Conservation (phyloP, 2,888 invertebrate species). For the Perdita meconis region DNA sequence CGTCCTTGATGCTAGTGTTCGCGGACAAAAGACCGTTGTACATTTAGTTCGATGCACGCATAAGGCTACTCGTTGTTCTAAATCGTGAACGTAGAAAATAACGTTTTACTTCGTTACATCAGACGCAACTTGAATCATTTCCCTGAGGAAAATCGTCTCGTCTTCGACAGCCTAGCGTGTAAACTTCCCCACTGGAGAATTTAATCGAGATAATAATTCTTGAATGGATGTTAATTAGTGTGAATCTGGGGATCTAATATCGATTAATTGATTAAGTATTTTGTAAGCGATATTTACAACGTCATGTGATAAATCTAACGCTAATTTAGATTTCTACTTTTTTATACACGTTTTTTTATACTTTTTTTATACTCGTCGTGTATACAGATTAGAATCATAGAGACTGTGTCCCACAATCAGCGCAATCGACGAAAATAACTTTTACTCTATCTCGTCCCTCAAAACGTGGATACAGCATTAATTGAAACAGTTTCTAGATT, state of each 20-base stretch:
- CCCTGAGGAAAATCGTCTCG: background rate
- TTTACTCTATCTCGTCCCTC: background rate
- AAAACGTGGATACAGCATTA: background rate
- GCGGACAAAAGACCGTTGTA: slow-evolving; percentile 1
- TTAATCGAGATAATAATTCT: background rate
- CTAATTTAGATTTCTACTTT: slow-evolving; percentile 39
- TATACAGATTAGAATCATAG: background rate
- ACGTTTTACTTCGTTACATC: background rate
- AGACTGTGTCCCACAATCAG: background rate
- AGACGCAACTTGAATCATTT: background rate
- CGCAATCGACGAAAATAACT: slow-evolving; percentile 1
- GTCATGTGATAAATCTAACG: slow-evolving; percentile 45
- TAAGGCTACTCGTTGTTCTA: background rate
- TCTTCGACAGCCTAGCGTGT: background rate
- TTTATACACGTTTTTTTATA: slow-evolving; percentile 43
- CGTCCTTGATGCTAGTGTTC: slow-evolving; percentile 52
- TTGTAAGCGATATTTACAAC: slow-evolving; percentile 17
- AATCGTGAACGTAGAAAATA: background rate
- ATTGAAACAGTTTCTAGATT: background rate
- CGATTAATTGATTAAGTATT: slow-evolving; percentile 26
- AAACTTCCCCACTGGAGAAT: background rate
- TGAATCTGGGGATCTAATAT: background rate
- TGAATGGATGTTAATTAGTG: background rate
- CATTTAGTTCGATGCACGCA: slow-evolving; percentile 13
- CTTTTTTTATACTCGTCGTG: slow-evolving; percentile 13